Conservation (phyloP, 2,888 invertebrate genomes). For the Aspidiotus destructor region DNA sequence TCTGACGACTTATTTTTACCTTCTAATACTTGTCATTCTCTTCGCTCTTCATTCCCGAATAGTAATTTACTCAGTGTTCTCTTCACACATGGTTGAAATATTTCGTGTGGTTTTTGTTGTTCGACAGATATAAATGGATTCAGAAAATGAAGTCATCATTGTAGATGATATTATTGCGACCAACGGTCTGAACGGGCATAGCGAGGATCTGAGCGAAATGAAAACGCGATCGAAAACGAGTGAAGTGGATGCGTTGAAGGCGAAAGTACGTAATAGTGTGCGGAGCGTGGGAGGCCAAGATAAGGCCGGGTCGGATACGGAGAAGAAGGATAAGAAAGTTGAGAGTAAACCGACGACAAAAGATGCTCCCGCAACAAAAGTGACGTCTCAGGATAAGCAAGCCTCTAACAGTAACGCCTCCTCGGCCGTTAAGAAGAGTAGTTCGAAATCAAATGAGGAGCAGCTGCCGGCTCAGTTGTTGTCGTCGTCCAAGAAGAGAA, state of each 20-base stretch:
- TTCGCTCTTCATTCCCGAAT: not conserved
- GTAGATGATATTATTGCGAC: conserved; percentile 18
- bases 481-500: not conserved
- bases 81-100: conserved; percentile 21
- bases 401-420: not conserved
- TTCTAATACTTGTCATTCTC: too few species aligned
- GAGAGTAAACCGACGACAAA: not conserved
- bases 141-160: conserved; percentile 25
- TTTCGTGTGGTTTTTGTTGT: conserved; percentile 31
- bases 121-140: conserved; percentile 30
- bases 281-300: not conserved
- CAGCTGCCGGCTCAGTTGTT: not conserved
- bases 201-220: conserved; percentile 13
- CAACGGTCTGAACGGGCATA: conserved; percentile 24
- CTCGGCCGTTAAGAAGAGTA: not conserved
- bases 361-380: not conserved
- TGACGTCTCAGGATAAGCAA: not conserved
- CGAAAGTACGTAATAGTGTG: not conserved
- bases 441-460: not conserved
- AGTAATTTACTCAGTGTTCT: not conserved
- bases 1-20: too few species aligned
- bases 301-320: conserved; percentile 2
- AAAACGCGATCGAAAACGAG: conserved; percentile 21
- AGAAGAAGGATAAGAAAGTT: conserved; percentile 9
- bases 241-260: not conserved